A percentile compares a stretch with the other conserved stretches of the same genome.
Evolutionary conservation across 2,113 vertebrate species (phyloP).

Genomic region (Sorex fumeus): DNA sequence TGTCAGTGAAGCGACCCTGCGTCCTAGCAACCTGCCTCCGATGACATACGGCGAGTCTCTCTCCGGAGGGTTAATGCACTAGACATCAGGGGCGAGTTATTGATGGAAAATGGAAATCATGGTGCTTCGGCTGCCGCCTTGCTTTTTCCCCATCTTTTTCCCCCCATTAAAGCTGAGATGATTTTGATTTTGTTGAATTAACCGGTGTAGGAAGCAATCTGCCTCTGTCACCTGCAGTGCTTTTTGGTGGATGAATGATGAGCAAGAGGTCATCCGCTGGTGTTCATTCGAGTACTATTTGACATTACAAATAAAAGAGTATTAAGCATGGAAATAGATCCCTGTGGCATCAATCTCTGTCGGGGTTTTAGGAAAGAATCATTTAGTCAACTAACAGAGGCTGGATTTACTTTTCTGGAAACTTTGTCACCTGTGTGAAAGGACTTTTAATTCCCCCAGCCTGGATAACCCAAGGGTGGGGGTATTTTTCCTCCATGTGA

Average conservation of each 20-base stretch:
- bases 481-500: neutral
- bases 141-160: neutral
- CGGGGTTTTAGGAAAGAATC: conserved; percentile 43
- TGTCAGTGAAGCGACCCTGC: fast-evolving
- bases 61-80: neutral
- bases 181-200: conserved; percentile 66
- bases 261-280: neutral
- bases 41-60: neutral
- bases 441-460: neutral
- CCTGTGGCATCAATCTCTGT: conserved; percentile 26
- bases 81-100: conserved; percentile 15
- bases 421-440: neutral
- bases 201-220: conserved; percentile 37
- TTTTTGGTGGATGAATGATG: conserved; percentile 58
- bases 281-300: conserved; percentile 49
- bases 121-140: neutral
- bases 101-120: conserved; percentile 69
- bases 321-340: conserved; percentile 41
- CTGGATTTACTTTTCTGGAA: neutral
- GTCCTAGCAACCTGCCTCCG: neutral
- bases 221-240: conserved; percentile 12
- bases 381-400: conserved; percentile 6
- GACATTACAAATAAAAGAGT: conserved; percentile 42
- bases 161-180: conserved; percentile 28
- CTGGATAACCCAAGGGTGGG: neutral